A percentile compares a stretch with the other conserved stretches of the same genome.
These are phyloP conservation scores for Erpetoichthys calabaricus DNA, from an alignment of 2,797 vertebrate species.

Conservation along the genomic window DNA sequence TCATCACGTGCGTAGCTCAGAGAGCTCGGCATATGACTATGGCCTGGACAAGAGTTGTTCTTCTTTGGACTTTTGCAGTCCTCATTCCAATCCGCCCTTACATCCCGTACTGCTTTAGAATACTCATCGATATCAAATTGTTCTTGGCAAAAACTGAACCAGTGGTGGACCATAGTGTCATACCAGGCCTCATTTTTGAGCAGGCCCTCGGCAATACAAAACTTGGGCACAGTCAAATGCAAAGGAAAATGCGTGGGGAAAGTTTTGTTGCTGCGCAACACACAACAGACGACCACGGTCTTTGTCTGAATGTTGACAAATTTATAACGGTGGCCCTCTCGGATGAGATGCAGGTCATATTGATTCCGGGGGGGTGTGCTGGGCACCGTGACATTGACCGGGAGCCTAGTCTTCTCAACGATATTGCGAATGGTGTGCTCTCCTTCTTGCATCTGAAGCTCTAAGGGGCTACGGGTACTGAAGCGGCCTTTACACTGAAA, in stretches of 20 bases:
- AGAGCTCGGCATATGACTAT: conserved; percentile 75
- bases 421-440: conserved; percentile 95
- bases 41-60: conserved; percentile 57
- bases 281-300: conserved; percentile 87
- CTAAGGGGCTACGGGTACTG: conserved; percentile 87
- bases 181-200: conserved; percentile 80
- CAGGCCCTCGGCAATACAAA: conserved; percentile 75
- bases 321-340: conserved; percentile 93
- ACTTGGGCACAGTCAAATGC: conserved; percentile 67
- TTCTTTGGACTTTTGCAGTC: conserved; percentile 88
- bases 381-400: conserved; percentile 86
- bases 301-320: conserved; percentile 96
- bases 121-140: conserved; percentile 96
- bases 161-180: conserved; percentile 79
- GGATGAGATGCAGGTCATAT: conserved; percentile 86
- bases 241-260: conserved; percentile 85
- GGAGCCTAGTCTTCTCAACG: conserved; percentile 88
- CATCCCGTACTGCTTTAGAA: conserved; percentile 83
- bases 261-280: conserved; percentile 76
- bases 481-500: conserved; percentile 95
- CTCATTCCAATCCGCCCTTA: conserved; percentile 80
- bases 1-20: conserved; percentile 85
- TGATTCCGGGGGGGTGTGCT: conserved; percentile 82
- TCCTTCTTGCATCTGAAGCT: conserved; percentile 95
- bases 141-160: conserved; percentile 84